A percentile compares a stretch with the other conserved stretches of the same genome.
Evolutionary conservation across 2,888 invertebrate species (phyloP).

Genomic region (Unio pictorum): DNA sequence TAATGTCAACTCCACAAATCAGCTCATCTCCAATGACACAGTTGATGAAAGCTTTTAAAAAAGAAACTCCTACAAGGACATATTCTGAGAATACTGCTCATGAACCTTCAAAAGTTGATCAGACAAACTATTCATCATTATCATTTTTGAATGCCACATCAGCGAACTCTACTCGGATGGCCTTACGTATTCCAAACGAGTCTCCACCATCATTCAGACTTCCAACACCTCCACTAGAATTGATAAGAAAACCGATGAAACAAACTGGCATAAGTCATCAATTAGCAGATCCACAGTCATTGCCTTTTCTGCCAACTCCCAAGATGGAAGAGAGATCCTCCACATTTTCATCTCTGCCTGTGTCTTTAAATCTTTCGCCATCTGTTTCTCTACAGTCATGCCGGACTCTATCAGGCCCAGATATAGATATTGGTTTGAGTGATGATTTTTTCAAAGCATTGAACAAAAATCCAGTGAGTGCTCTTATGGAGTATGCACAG

Average conservation of each 20-base stretch:
- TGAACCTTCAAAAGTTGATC: no score
- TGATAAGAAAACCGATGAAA: slow-evolving; percentile 10
- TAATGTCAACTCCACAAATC: not conserved
- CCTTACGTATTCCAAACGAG: no score
- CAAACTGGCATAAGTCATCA: not conserved
- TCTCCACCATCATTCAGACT: no score
- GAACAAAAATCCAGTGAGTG: slow-evolving; percentile 72
- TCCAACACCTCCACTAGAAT: slow-evolving; percentile 2
- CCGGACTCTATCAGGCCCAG: not conserved
- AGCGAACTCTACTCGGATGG: no score
- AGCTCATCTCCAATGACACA: slow-evolving; percentile 7
- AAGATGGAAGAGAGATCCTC: not conserved
- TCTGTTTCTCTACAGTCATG: slow-evolving; percentile 4
- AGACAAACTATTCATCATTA: no score
- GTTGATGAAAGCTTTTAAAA: not conserved
- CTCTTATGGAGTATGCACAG: slow-evolving; percentile 72
- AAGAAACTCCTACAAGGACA: no score
- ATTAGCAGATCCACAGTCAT: not conserved
- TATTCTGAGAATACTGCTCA: no score
- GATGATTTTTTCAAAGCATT: slow-evolving; percentile 67
- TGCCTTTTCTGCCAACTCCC: not conserved
- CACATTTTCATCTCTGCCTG: no score
- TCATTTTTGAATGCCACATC: no score
- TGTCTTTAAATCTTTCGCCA: not conserved
- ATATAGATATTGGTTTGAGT: slow-evolving; percentile 31